These are phyloP conservation scores for Drosophila miranda DNA, from an alignment of 1,140 invertebrate species.

Conservation along the genomic window DNA sequence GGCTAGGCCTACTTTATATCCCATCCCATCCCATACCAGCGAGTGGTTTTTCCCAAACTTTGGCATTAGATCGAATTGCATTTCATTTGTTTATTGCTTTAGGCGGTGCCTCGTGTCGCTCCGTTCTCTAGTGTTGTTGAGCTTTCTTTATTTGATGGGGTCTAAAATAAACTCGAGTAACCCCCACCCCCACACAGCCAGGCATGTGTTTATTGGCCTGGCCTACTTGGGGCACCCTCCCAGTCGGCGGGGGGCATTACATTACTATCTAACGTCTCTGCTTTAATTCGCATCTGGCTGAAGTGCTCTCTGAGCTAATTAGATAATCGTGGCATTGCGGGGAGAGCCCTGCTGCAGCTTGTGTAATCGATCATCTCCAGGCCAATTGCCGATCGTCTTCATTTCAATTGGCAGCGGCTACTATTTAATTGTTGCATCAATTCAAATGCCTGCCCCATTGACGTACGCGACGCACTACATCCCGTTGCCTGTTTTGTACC, in stretches of 20 bases:
- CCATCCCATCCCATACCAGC: not conserved
- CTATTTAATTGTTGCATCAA: slow-evolving; percentile 39
- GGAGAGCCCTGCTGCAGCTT: not conserved
- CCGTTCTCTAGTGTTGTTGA: slow-evolving; percentile 16
- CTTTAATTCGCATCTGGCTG: slow-evolving; percentile 1
- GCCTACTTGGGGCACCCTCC: too few species aligned
- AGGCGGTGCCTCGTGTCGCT: slow-evolving; percentile 12
- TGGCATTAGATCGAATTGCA: slow-evolving; percentile 35
- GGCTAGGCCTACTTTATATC: slow-evolving; percentile 11
- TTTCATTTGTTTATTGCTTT: slow-evolving; percentile 42
- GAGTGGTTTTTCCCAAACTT: slow-evolving; percentile 15
- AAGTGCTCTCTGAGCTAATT: not conserved
- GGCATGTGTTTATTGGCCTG: slow-evolving; percentile 19
- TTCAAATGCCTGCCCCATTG: slow-evolving; percentile 44
- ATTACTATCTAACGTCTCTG: not conserved
- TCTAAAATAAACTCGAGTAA: slow-evolving; percentile 40
- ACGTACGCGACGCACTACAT: slow-evolving; percentile 13
- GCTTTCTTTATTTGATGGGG: slow-evolving; percentile 30
- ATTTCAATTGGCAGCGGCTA: slow-evolving; percentile 8
- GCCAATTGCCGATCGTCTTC: slow-evolving; percentile 14
- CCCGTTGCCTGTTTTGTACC: slow-evolving; percentile 16
- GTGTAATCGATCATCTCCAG: slow-evolving; percentile 29
- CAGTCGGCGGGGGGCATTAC: too few species aligned
- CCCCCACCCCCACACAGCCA: slow-evolving; percentile 3
- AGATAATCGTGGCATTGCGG: too few species aligned